A percentile compares a stretch with the other conserved stretches of the same genome.
phyloP scores from a whole-genome alignment of 2,113 vertebrate genomes.

The Bos javanicus region DNA sequence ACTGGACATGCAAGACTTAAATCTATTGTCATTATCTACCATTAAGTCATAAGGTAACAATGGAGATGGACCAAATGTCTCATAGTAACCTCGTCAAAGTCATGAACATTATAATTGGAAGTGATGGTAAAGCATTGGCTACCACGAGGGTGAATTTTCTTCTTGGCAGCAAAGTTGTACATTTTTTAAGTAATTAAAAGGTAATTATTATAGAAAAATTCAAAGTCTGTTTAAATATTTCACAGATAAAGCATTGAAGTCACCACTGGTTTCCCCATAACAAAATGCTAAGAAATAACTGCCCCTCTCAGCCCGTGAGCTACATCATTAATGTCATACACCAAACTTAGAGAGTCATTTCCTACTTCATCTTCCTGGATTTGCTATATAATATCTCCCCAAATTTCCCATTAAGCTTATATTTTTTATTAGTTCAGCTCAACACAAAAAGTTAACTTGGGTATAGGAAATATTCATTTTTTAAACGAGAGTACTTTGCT shows the following conservation, averaged over 20 bases:
- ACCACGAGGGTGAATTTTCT: background rate
- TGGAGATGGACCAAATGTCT: background rate
- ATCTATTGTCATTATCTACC: background rate
- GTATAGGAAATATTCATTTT: constrained; percentile 41
- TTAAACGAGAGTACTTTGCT: constrained; percentile 49
- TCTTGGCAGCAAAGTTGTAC: background rate
- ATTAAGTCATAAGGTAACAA: background rate
- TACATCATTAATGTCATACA: background rate
- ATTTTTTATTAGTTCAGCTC: constrained; percentile 36
- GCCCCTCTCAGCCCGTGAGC: background rate
- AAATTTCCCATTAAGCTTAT: constrained; percentile 32
- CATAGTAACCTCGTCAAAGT: background rate
- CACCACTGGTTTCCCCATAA: background rate
- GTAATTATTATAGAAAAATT: background rate
- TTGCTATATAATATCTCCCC: background rate
- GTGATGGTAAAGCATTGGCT: too few relatives aligned
- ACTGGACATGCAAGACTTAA: background rate
- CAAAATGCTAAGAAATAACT: background rate
- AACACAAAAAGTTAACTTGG: constrained; percentile 51
- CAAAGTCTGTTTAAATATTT: background rate
- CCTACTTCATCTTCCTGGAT: constrained; percentile 28
- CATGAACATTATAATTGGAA: background rate
- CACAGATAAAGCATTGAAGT: background rate
- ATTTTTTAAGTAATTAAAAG: background rate
- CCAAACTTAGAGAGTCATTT: background rate